Evolutionary conservation across 2,888 invertebrate genomes (phyloP), one percentile per base, ranked within the genome.

Genomic region (Toxonevra muliebris): DNA sequence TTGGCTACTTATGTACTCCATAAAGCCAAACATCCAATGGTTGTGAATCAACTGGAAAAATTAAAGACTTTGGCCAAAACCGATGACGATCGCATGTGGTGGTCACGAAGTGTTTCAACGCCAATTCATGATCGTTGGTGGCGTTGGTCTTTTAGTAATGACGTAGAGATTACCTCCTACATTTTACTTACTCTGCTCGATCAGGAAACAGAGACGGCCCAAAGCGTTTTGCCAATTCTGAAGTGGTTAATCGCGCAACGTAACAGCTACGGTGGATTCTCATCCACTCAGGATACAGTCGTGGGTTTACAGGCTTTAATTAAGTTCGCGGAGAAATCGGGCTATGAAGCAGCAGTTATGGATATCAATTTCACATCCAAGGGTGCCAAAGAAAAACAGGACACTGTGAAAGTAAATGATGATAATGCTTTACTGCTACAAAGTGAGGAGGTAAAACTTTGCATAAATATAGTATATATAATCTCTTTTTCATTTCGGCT

Each of bases 381-480:
- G 58, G 83, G 83, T 10, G 71, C 70, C 11, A 77, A 75, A 1
- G 79, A 79, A 19, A 79, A 77, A 15, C 75, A 75, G 15, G 82
- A 80, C 20, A 74, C 76, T 1, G 90, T 94, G 77, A 90, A 88
- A 74, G 88, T 95, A 9, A 92, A 90, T 76, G 88, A 89, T 63
- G 91, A 91, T 66, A 96, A 94, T 79, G 88, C 92, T 0, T 90
- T 96, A 86, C 90, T 94, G 65, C 88, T 94, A 50, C 96, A 96
- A 83, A 91, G 90, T 74, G 88, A 91, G 75, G 88, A 91, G 72
- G 93, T 93, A 84, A 71, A 19, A 30, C 41, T 12, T 43, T 19
- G 20, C 10, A 17, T 20, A 1, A 11, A 15, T 30, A 48, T 17
- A 48, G 2, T 17, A n/a, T 53, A 17, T 53, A 53, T 53, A 30